Conservation (phyloP, 2,797 vertebrate genomes). For the Aphelocoma californica region DNA sequence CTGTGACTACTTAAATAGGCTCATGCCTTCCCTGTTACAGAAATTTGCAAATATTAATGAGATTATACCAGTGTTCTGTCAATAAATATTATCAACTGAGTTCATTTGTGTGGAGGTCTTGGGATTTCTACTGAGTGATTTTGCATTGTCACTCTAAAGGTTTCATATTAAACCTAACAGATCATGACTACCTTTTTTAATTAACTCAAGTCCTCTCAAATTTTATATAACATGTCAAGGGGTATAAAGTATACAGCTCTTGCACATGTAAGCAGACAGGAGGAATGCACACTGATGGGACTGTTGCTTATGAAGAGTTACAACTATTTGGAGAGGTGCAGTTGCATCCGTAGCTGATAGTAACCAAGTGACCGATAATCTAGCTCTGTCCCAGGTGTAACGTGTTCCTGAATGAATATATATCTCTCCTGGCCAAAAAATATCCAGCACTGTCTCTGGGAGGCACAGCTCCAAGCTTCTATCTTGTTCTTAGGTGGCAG, state of each 20-base stretch:
- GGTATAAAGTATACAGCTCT: background rate
- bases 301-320: background rate
- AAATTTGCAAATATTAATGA: constrained; percentile 63
- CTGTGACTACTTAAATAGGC: background rate
- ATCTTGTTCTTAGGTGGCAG: background rate
- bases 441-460: background rate
- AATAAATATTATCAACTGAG: constrained; percentile 47
- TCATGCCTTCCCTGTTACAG: constrained; percentile 32
- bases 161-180: constrained; percentile 14
- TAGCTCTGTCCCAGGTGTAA: background rate
- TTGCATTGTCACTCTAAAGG: constrained; percentile 6
- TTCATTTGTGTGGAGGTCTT: constrained; percentile 37
- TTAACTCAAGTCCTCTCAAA: constrained; percentile 50
- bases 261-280: background rate
- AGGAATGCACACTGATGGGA: background rate
- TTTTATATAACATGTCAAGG: background rate
- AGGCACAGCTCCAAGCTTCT: background rate
- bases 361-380: background rate
- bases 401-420: background rate
- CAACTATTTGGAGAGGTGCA: background rate
- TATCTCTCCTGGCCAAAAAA: background rate
- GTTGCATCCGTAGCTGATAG: background rate
- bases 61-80: constrained; percentile 26
- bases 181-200: background rate
- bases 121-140: constrained; percentile 38